phyloP scores from a whole-genome alignment of 2,888 invertebrate species.

The Oeneis ivallda region DNA sequence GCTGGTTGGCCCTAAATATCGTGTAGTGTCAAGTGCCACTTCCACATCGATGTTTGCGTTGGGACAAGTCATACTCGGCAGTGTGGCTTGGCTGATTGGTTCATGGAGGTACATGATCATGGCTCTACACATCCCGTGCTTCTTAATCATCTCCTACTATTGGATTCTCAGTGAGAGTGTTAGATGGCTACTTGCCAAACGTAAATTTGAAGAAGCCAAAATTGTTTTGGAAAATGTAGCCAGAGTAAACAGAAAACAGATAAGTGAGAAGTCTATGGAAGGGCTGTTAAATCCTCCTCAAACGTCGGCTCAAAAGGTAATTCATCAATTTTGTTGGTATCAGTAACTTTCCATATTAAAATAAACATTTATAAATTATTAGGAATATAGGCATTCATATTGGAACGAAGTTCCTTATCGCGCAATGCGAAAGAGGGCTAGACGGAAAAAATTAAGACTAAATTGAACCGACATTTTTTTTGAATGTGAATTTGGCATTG shows the following conservation, averaged over 20 bases:
- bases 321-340: background rate
- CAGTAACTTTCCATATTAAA: background rate
- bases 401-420: too few relatives aligned
- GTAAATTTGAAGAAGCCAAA: constrained; percentile 83
- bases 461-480: too few relatives aligned
- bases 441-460: too few relatives aligned
- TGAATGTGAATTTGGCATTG: too few relatives aligned
- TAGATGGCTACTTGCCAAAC: constrained; percentile 89
- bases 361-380: background rate
- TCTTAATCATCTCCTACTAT: constrained; percentile 84
- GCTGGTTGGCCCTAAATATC: constrained; percentile 86
- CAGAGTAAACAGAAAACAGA: constrained; percentile 79
- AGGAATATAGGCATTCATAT: too few relatives aligned
- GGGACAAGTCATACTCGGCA: constrained; percentile 86
- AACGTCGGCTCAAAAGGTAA: constrained; percentile 15
- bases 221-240: constrained; percentile 83
- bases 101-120: constrained; percentile 87
- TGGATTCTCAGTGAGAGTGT: constrained; percentile 86
- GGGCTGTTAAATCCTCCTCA: constrained; percentile 66
- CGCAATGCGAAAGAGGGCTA: too few relatives aligned
- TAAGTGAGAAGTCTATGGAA: constrained; percentile 78
- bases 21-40: constrained; percentile 87
- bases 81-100: constrained; percentile 84
- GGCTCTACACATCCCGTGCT: constrained; percentile 85
- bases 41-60: constrained; percentile 86